These are phyloP conservation scores for Brienomyrus longianalis DNA, from an alignment of 2,113 vertebrate genomes.

Conservation along the genomic window DNA sequence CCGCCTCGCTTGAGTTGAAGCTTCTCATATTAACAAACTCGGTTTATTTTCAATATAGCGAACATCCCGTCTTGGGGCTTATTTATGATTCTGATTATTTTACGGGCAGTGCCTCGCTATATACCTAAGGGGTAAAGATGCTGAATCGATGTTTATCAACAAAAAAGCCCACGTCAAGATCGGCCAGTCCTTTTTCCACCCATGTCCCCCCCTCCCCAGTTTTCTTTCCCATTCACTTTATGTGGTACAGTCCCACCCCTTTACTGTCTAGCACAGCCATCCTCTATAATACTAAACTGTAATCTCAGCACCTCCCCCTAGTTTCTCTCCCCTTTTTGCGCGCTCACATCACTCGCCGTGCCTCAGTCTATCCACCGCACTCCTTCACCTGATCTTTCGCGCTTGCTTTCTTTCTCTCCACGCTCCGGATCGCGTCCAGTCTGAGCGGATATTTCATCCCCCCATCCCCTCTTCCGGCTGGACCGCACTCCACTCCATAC, in stretches of 20 bases:
- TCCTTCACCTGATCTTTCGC: constrained; percentile 46
- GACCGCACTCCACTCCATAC: neutral
- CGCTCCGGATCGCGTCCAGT: constrained; percentile 41
- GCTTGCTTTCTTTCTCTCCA: constrained; percentile 32
- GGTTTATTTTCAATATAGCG: neutral
- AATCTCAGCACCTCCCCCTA: constrained; percentile 63
- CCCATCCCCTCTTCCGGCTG: neutral
- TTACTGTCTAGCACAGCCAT: constrained; percentile 56
- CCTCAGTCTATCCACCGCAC: constrained; percentile 51
- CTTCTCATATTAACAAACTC: neutral
- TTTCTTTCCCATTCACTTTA: constrained; percentile 36
- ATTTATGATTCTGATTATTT: neutral
- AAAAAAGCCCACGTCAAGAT: constrained; percentile 48
- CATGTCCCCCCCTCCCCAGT: constrained; percentile 33
- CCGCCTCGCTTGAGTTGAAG: neutral
- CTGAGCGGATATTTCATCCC: constrained; percentile 48
- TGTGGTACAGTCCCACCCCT: constrained; percentile 57
- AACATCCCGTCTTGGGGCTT: neutral
- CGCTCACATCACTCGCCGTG: constrained; percentile 45
- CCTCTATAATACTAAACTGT: constrained; percentile 60
- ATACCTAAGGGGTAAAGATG: neutral
- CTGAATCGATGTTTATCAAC: constrained; percentile 30
- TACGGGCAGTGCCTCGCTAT: neutral
- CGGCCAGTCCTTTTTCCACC: constrained; percentile 31
- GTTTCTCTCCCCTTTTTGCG: constrained; percentile 47